Evolutionary conservation across 1,140 invertebrate genomes (phyloP), one percentile per base, ranked within the genome.

Genomic region (Pachyrhynchus sulphureomaculatus): DNA sequence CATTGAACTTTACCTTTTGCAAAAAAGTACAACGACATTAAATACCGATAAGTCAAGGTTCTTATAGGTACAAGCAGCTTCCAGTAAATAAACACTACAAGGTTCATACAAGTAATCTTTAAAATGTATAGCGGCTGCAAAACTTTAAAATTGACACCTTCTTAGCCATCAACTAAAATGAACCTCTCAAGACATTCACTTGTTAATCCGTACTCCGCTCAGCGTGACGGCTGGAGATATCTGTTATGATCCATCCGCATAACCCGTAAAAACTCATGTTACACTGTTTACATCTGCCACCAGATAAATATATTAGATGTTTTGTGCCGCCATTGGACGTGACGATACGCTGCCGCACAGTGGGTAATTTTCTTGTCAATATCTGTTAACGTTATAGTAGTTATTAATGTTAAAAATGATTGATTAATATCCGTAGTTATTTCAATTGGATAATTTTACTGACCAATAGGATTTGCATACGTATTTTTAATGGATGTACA

Each of bases 271-370:
- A 45, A 17, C 26, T 56, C 24, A 32, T 37, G 17, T 32, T 45
- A 29, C 12, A 17, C 15, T 56, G 41, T 41, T 56, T 56, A 41
- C 21, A 58, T 58, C 42, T 58, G 55, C 44, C 23, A 41, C 33
- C 44, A 47, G 45, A 58, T 58, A 58, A 58, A 58, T 48, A 58
- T 48, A 58, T 58, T 45, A 45, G 12, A 56, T 54, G 39, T 29
- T 26, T 26, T 54, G 21, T 34, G 17, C 32, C 17, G 29, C 18
- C 34, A 37, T 34, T 41, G 52, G 17, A 24, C 18, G 36, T 24
- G 29, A 56, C n/a, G 41, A 34, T 54, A 26, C 32, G 51, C 34
- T 39, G 34, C 54, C 41, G 41, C 54, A 45, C 54, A 56, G 54
- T 10, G 26, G 29, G 52, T 26, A 41, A 36, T 42, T 26, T 29